These are phyloP conservation scores for Microtus ochrogaster DNA, from an alignment of 2,113 vertebrate genomes.

Conservation along the genomic window DNA sequence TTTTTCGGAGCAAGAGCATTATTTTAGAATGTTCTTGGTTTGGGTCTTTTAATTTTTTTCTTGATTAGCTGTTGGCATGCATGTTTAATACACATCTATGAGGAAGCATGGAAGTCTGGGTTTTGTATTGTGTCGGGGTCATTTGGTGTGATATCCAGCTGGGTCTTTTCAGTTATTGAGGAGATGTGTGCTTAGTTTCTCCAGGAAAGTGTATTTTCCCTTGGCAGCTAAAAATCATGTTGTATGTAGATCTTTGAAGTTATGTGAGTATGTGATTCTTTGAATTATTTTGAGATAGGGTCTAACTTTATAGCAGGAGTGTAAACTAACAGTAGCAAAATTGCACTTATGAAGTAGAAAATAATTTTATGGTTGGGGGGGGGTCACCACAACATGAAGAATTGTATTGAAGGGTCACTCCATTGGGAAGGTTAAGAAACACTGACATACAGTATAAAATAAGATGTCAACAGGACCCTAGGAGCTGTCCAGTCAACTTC, in stretches of 20 bases:
- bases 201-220: constrained; percentile 1
- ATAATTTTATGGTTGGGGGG: background rate
- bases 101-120: background rate
- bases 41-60: background rate
- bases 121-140: background rate
- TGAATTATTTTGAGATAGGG: background rate
- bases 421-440: background rate
- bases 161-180: constrained; percentile 9
- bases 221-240: constrained; percentile 12
- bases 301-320: background rate
- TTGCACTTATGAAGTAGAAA: background rate
- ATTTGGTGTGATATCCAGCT: background rate
- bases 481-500: background rate
- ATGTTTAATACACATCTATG: background rate
- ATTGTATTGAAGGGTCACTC: background rate
- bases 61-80: background rate
- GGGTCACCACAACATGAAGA: background rate
- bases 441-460: background rate
- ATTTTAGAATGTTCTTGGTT: background rate
- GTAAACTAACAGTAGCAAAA: background rate
- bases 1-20: background rate
- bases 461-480: background rate
- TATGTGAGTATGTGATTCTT: constrained; percentile 5
- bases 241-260: constrained; percentile 25
- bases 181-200: background rate